Evolutionary conservation across 2,888 invertebrate genomes (phyloP), one percentile per base, ranked within the genome.

Genomic region (Tholera decimalis): DNA sequence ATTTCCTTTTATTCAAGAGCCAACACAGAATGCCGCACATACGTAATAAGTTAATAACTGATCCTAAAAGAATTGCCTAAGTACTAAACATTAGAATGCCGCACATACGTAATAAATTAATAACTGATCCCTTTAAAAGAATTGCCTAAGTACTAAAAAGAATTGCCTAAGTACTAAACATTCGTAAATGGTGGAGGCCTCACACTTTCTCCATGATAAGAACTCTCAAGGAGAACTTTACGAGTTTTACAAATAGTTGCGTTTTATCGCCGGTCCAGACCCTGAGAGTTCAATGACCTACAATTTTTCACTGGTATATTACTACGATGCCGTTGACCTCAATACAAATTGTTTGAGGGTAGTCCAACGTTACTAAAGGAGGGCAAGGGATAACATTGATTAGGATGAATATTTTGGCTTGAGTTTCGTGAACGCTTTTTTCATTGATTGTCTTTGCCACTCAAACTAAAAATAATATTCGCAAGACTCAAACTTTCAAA

Each of bases 271-370:
- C 51, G 24, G 20, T 20, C 26, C 24, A 35, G 49, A 11, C 55
- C 58, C 37, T 33, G 28, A 37, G 49, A 49, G 57, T 71, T 43
- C 61, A 53, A 66, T 43, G 56, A 57, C 49, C 62, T 44, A 44
- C 47, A 49, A 75, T 67, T 71, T 76, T 65, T 76, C 58, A 72
- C 26, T 18, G 49, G 44, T 37, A 53, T 66, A 56, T 71, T 61
- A 66, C 37, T 54, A 59, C 57, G 24, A 76, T 63, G 62, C 8
- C 46, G 41, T 33, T 70, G 54, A 76, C 59, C 60, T 57, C 30
- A 33, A 15, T 51, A 70, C 46, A 61, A 60, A 55, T 74, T 59
- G 35, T 74, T 37, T 47, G 33, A 44, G 37, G 26, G 47, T 28
- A 30, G 37, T 47, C 35, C 22, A 6, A 22, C 15, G 22, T 28